Conservation (phyloP, 2,888 invertebrate species). For the Philonicus albiceps region DNA sequence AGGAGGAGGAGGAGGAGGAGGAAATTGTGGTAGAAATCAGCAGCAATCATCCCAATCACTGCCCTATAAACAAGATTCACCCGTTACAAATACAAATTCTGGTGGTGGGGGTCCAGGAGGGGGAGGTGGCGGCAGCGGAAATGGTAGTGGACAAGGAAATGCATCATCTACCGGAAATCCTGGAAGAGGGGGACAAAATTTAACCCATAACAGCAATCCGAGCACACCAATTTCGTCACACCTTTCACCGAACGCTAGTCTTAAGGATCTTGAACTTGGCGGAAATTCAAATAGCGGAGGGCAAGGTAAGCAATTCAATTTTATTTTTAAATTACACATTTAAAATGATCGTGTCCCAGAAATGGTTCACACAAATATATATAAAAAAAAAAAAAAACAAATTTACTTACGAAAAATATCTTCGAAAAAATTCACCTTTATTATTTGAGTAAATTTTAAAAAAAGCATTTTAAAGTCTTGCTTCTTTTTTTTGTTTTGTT, state of each 20-base stretch:
- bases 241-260: slow-evolving; percentile 67
- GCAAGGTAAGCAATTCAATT: slow-evolving; percentile 47
- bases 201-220: slow-evolving; percentile 73
- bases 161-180: slow-evolving; percentile 53
- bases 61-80: slow-evolving; percentile 62
- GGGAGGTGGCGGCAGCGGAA: not conserved
- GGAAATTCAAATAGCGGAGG: slow-evolving; percentile 42
- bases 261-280: slow-evolving; percentile 57
- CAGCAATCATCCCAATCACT: slow-evolving; percentile 50
- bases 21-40: slow-evolving; percentile 32
- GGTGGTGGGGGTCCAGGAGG: not conserved
- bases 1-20: slow-evolving; percentile 42
- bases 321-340: not conserved
- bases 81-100: slow-evolving; percentile 2
- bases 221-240: slow-evolving; percentile 75
- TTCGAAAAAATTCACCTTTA: too few species aligned
- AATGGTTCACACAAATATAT: too few species aligned
- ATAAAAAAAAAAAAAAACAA: too few species aligned
- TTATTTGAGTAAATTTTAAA: too few species aligned
- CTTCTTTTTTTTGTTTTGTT: too few species aligned
- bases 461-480: too few species aligned
- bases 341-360: too few species aligned
- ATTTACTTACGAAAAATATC: too few species aligned
- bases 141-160: not conserved
- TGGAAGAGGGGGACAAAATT: slow-evolving; percentile 44